Conservation (phyloP, 1,140 invertebrate genomes). For the Sitophilus oryzae region DNA sequence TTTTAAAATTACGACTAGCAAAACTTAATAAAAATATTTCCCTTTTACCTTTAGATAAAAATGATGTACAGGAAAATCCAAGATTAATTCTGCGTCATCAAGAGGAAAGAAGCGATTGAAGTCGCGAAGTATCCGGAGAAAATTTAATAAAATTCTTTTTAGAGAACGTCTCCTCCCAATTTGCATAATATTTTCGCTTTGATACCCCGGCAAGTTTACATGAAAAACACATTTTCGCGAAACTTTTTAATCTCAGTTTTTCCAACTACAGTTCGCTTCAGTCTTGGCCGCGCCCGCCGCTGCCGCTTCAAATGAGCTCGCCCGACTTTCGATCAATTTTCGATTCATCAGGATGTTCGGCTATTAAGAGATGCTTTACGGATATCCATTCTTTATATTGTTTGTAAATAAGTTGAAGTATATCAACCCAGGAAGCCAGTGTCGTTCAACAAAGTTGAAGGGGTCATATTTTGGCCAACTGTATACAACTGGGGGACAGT, state of each 20-base stretch:
- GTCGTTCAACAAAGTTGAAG: no score
- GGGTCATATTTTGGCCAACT: no score
- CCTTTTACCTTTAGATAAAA: no score
- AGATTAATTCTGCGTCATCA: neutral
- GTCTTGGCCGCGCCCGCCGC: no score
- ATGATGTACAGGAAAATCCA: neutral
- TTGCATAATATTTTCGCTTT: conserved; percentile 24
- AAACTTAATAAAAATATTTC: no score
- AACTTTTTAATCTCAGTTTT: conserved; percentile 25
- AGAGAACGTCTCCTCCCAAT: conserved; percentile 3
- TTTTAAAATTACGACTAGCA: no score
- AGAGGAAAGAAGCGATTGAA: conserved; percentile 3
- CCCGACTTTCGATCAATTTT: conserved; percentile 14
- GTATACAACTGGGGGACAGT: no score
- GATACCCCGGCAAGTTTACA: conserved; percentile 23
- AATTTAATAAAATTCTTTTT: conserved; percentile 23
- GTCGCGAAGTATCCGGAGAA: conserved; percentile 11
- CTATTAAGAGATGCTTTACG: no score
- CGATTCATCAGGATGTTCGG: no score
- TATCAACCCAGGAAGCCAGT: no score
- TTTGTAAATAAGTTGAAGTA: no score
- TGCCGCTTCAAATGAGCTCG: neutral
- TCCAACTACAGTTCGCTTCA: conserved; percentile 20
- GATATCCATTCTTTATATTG: neutral
- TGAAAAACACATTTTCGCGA: conserved; percentile 9